Percentiles rank a stretch among this genome's conserved stretches.
Evolutionary conservation across 1,140 invertebrate genomes (phyloP).

Genomic region (Megathymus violae): DNA sequence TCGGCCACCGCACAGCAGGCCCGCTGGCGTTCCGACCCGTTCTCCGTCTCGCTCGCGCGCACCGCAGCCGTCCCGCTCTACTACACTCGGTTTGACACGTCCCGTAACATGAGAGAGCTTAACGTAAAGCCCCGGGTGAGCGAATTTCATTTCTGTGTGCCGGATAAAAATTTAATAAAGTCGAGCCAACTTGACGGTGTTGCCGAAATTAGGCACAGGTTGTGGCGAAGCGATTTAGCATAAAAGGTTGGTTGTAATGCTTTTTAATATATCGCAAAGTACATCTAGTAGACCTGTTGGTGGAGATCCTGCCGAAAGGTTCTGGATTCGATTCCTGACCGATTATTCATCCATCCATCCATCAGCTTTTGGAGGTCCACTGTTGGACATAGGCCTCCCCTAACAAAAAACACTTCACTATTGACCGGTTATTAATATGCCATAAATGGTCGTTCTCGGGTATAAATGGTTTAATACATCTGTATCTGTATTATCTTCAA

Average conservation of each 20-base stretch:
- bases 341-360: no score
- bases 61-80: slow-evolving; percentile 26
- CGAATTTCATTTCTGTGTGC: slow-evolving; percentile 46
- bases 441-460: no score
- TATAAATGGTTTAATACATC: no score
- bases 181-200: slow-evolving; percentile 24
- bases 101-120: slow-evolving; percentile 52
- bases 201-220: slow-evolving; percentile 9
- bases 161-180: slow-evolving; percentile 54
- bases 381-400: no score
- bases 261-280: neutral
- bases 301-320: neutral
- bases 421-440: no score
- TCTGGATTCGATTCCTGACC: neutral
- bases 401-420: no score
- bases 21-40: slow-evolving; percentile 33
- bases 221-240: neutral
- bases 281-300: no score
- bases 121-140: slow-evolving; percentile 48
- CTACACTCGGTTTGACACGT: slow-evolving; percentile 49
- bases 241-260: neutral
- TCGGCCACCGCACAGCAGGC: slow-evolving; percentile 49
- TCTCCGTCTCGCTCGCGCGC: slow-evolving; percentile 34
- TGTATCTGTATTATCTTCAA: no score
- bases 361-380: no score